phyloP scores from a whole-genome alignment of 2,797 vertebrate genomes.

The Lacerta viridis region DNA sequence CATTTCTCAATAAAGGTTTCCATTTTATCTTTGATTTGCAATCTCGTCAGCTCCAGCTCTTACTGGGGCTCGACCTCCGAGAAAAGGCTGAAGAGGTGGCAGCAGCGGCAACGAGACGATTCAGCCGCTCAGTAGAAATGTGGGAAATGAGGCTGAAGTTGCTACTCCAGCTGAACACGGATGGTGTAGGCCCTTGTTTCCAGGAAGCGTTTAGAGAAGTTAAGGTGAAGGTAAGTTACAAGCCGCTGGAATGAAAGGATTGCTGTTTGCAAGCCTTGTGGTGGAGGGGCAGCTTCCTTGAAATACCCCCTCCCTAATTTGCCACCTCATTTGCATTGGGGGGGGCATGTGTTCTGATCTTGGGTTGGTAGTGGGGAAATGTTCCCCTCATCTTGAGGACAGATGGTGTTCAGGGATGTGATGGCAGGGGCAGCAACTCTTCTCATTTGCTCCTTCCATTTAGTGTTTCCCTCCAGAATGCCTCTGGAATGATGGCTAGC shows the following conservation, averaged over 20 bases:
- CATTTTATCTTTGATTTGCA: constrained; percentile 27
- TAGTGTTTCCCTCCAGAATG: not conserved
- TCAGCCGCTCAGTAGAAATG: constrained; percentile 81
- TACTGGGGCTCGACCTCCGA: constrained; percentile 66
- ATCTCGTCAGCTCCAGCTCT: constrained; percentile 75
- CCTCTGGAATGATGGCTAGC: not conserved
- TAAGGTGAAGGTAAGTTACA: constrained; percentile 85
- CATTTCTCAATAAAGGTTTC: constrained; percentile 7
- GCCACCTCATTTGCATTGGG: not conserved
- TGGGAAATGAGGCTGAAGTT: constrained; percentile 89
- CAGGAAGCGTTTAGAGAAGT: constrained; percentile 86
- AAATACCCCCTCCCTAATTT: not conserved
- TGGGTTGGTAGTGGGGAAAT: not conserved
- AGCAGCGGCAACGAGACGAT: constrained; percentile 79
- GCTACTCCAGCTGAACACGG: constrained; percentile 81
- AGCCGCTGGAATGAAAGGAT: not conserved
- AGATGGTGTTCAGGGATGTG: not conserved
- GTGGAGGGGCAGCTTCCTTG: not conserved
- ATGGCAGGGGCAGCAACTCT: no score
- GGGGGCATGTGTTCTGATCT: not conserved
- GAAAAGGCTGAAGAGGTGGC: constrained; percentile 83
- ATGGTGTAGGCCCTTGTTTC: constrained; percentile 79
- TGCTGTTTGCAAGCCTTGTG: not conserved
- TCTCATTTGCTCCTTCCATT: not conserved
- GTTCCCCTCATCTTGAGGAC: not conserved